Evolutionary conservation across 2,888 invertebrate genomes (phyloP), one percentile per base, ranked within the genome.

Genomic region (Himalopsyche kuldschensis): DNA sequence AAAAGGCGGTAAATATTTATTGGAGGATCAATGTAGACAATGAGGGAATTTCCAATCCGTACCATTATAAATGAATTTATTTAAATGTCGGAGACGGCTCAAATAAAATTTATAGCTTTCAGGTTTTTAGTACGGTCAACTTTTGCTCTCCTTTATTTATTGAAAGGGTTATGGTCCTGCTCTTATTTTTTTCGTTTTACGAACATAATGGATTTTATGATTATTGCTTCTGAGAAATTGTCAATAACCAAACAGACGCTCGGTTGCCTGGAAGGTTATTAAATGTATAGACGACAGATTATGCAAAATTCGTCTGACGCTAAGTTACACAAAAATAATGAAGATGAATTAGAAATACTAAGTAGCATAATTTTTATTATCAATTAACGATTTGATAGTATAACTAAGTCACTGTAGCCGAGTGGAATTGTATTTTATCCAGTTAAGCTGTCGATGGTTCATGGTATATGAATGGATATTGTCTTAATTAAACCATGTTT

Each of bases 11-110:
- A n/a, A 76, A 32, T 32, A 6, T 76, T 76, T 76, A 76, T 76
- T 76, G 32, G 76, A 76, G 32, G 20, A 76, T 20, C 76, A 76
- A 76, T 76, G 76, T 41, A 24, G 35, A 76, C 76, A 76, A 76
- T 35, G 20, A 27, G 69, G 11, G 69, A 69, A 27, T 24, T 69
- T 27, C 27, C 69, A 27, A 27, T 69, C 11, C 69, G 27, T 69
- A 69, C 27, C 15, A 27, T 69, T 69, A 69, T 69, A 69, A 76
- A 76, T 32, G n/a, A n/a, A 76, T 76, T 41, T 41, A 41, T 76
- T 76, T 79, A 75, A 31, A 55, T 82, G 69, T 83, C 83, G 83
- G 83, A 32, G 83, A 83, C 75, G 77, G 80, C 63, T 80, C 80
- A 77, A 83, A 83, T 83, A 83, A 80, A 83, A 80, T 31, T 63